phyloP scores from a whole-genome alignment of 2,888 invertebrate genomes.

The Hyposoter dolosus region DNA sequence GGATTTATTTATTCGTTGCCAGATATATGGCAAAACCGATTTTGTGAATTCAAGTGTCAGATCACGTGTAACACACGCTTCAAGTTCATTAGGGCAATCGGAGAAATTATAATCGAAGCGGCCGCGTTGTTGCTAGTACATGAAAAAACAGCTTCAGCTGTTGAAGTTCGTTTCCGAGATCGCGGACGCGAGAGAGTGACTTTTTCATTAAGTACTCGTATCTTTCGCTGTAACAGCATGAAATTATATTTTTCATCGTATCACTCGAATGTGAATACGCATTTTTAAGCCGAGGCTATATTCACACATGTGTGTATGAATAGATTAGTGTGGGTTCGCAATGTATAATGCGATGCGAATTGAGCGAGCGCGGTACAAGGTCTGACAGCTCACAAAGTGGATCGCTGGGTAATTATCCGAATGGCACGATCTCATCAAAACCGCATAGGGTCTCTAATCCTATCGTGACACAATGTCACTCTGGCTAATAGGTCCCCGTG shows the following conservation, averaged over 20 bases:
- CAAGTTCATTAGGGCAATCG: no score
- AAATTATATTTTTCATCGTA: not conserved
- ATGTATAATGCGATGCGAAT: slow-evolving; percentile 47
- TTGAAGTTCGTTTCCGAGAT: not conserved
- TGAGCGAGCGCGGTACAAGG: slow-evolving; percentile 18
- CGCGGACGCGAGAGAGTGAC: not conserved
- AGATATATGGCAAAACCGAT: no score
- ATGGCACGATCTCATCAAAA: slow-evolving; percentile 70
- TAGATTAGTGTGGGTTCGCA: slow-evolving; percentile 3
- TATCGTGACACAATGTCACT: slow-evolving; percentile 70
- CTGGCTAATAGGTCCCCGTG: slow-evolving; percentile 67
- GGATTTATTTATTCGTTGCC: no score
- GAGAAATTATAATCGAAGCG: no score
- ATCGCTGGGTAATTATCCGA: slow-evolving; percentile 66
- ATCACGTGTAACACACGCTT: no score
- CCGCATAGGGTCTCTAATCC: slow-evolving; percentile 69
- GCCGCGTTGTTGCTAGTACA: no score
- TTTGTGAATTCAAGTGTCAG: no score
- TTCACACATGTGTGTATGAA: not conserved
- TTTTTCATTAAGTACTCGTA: not conserved
- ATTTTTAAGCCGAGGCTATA: not conserved
- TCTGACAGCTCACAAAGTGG: slow-evolving; percentile 66
- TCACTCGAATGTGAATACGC: not conserved
- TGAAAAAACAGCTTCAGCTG: not conserved
- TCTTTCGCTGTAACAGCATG: not conserved